A percentile compares a stretch with the other conserved stretches of the same genome.
Conservation (phyloP, 2,888 invertebrate species). For the Drosophila histrio region DNA sequence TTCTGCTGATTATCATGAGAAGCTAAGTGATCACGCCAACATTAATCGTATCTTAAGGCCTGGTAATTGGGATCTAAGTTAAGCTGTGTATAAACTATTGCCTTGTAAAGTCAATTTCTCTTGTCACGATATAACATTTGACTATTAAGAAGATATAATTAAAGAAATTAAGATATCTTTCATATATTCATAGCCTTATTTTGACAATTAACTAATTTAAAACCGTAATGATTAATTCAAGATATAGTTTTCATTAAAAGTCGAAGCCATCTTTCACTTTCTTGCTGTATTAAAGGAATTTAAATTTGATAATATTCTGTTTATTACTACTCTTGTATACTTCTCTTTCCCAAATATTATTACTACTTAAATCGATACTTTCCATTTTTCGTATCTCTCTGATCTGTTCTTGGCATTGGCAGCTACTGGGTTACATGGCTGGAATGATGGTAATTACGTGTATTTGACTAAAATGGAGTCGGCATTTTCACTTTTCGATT, state of each 20-base stretch:
- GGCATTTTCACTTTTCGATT: constrained; percentile 65
- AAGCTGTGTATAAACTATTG: not conserved
- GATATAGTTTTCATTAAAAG: not conserved
- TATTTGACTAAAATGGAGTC: constrained; percentile 29
- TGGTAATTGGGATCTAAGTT: constrained; percentile 1
- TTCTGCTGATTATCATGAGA: constrained; percentile 9
- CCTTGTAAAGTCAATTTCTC: not conserved
- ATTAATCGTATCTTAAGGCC: not conserved
- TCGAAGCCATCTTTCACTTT: no score
- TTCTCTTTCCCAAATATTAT: not conserved
- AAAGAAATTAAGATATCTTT: not conserved
- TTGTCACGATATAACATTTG: not conserved
- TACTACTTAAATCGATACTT: not conserved
- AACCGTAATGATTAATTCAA: not conserved
- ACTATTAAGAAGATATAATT: not conserved
- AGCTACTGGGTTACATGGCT: constrained; percentile 35
- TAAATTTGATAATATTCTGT: not conserved
- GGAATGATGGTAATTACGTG: constrained; percentile 52
- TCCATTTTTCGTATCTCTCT: not conserved
- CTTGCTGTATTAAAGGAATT: no score
- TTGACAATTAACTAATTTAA: not conserved
- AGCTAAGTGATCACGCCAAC: constrained; percentile 15
- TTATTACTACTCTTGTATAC: not conserved
- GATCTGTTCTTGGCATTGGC: not conserved
- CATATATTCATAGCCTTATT: not conserved